These are phyloP conservation scores for Drosophila rellima DNA, from an alignment of 2,888 invertebrate species.

Conservation along the genomic window DNA sequence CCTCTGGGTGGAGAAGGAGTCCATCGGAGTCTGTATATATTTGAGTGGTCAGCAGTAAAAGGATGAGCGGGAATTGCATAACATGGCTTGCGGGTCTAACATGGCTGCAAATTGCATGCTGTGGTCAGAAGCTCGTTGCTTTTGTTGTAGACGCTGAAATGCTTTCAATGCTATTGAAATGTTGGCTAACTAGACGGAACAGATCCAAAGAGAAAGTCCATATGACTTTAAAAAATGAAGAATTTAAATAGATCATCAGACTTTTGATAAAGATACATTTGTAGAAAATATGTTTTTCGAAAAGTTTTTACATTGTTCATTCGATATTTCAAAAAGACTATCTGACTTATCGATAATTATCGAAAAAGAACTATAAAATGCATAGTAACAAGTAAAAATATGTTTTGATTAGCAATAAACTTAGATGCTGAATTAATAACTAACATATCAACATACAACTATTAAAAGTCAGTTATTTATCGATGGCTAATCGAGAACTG, in stretches of 20 bases:
- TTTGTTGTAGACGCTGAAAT: constrained; percentile 8
- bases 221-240: neutral
- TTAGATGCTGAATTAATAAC: too few species aligned
- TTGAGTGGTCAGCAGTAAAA: constrained; percentile 13
- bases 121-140: constrained; percentile 41
- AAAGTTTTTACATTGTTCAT: neutral
- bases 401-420: too few species aligned
- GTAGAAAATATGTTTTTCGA: too few species aligned
- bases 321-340: neutral
- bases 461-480: neutral
- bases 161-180: constrained; percentile 20
- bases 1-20: neutral
- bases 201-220: neutral
- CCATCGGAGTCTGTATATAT: constrained; percentile 3
- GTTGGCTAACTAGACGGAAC: constrained; percentile 25
- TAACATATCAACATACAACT: too few species aligned
- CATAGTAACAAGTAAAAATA: neutral
- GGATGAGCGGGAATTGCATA: neutral
- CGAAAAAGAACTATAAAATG: neutral
- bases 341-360: neutral
- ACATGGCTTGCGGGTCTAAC: constrained; percentile 4
- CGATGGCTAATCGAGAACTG: neutral
- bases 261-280: too few species aligned
- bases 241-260: neutral
- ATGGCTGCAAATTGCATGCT: constrained; percentile 45